These are phyloP conservation scores for Drosophila nigritarsus DNA, from an alignment of 2,888 invertebrate species.

Conservation along the genomic window DNA sequence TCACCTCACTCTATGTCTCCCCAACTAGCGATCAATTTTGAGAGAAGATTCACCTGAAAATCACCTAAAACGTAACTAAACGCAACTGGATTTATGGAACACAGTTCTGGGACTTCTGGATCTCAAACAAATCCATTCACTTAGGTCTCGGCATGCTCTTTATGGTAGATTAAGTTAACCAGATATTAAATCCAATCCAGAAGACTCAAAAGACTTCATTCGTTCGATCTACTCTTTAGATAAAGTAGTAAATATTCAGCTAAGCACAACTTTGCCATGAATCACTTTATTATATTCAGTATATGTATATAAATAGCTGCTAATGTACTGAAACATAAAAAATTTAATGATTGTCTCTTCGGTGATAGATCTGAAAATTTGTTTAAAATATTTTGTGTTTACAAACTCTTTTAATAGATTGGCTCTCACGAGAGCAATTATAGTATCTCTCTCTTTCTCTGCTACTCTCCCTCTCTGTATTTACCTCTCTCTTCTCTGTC, in stretches of 20 bases:
- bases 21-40: background rate
- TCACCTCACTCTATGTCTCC: background rate
- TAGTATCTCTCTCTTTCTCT: background rate
- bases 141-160: background rate
- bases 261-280: background rate
- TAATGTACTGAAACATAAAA: background rate
- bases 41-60: background rate
- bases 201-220: background rate
- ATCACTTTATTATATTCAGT: background rate
- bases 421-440: constrained; percentile 5
- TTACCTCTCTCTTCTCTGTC: background rate
- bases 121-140: background rate
- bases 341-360: background rate
- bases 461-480: background rate
- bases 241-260: background rate
- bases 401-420: constrained; percentile 6
- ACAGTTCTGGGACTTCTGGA: background rate
- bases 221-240: background rate
- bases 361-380: background rate
- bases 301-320: background rate
- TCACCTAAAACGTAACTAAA: background rate
- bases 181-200: background rate
- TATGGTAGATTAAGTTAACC: background rate
- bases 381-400: background rate
- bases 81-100: background rate